Percentiles rank a stretch among this genome's conserved stretches.
phyloP scores from a whole-genome alignment of 2,113 vertebrate genomes.

The Scomber colias region DNA sequence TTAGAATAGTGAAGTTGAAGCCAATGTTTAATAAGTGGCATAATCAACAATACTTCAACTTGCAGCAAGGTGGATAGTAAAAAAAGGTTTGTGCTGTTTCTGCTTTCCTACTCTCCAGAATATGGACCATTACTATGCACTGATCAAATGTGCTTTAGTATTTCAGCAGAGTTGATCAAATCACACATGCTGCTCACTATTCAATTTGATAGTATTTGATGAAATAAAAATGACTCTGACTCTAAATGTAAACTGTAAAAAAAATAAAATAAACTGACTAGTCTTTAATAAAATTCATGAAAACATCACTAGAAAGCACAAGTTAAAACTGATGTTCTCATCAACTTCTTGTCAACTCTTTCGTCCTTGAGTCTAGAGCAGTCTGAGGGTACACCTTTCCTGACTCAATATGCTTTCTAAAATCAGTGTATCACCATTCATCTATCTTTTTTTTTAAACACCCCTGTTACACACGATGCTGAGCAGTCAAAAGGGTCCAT shows the following conservation, averaged over 20 bases:
- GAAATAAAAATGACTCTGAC: background rate
- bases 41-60: background rate
- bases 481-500: slow-evolving; percentile 58
- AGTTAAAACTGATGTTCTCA: background rate
- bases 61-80: background rate
- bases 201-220: background rate
- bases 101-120: background rate
- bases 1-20: background rate
- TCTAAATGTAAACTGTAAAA: background rate
- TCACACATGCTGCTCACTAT: background rate
- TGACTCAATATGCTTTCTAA: no score
- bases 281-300: background rate
- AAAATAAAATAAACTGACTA: no score
- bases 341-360: no score
- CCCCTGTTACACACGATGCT: slow-evolving; percentile 14
- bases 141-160: background rate
- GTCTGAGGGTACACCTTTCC: no score
- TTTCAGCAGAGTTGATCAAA: slow-evolving; percentile 6
- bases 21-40: slow-evolving; percentile 4
- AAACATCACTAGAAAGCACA: background rate
- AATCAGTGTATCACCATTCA: background rate
- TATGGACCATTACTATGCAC: background rate
- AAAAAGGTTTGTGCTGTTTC: background rate
- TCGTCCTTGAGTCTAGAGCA: background rate
- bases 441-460: slow-evolving; percentile 3